Percentiles rank a stretch among this genome's conserved stretches.
phyloP scores from a whole-genome alignment of 2,113 vertebrate species.

The Lucifuga dentata region DNA sequence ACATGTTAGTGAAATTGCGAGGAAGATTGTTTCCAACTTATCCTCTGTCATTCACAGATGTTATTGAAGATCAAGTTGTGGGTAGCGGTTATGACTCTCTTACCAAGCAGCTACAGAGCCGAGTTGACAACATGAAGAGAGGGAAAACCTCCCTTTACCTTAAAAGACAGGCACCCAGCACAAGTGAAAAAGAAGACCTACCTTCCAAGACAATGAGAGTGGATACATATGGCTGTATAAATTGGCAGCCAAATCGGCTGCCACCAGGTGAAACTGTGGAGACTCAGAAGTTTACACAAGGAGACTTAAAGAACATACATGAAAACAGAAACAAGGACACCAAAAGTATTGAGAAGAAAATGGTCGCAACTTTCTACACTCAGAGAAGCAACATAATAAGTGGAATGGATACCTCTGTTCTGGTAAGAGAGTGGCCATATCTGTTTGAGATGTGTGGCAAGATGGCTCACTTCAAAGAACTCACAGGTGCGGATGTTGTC shows the following conservation, averaged over 20 bases:
- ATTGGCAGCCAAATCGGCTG: conserved; percentile 18
- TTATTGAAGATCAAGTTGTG: conserved; percentile 38
- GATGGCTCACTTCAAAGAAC: conserved; percentile 24
- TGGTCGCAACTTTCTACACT: conserved; percentile 22
- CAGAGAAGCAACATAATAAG: conserved; percentile 30
- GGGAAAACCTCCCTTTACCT: conserved; percentile 21
- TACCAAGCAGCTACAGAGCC: conserved; percentile 4
- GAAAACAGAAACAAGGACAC: conserved; percentile 9
- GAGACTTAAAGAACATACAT: conserved; percentile 40
- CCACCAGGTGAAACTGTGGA: conserved; percentile 23
- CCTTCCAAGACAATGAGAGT: conserved; percentile 18
- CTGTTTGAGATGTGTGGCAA: conserved; percentile 28
- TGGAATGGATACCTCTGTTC: conserved; percentile 4
- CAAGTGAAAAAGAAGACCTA: conserved; percentile 16
- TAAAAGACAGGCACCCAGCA: conserved; percentile 27
- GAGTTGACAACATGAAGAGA: conserved; percentile 17
- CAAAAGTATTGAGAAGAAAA: conserved; percentile 1
- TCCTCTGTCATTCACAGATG: conserved; percentile 21
- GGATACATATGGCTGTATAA: conserved; percentile 29
- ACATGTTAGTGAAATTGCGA: conserved; percentile 34
- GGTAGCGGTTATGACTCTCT: conserved; percentile 39
- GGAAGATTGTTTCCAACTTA: conserved; percentile 31
- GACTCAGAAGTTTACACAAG: conserved; percentile 31
- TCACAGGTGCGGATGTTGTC: conserved; percentile 25
- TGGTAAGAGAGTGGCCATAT: conserved; percentile 29